These are phyloP conservation scores for Colletes latitarsis DNA, from an alignment of 1,140 invertebrate genomes.

Conservation along the genomic window DNA sequence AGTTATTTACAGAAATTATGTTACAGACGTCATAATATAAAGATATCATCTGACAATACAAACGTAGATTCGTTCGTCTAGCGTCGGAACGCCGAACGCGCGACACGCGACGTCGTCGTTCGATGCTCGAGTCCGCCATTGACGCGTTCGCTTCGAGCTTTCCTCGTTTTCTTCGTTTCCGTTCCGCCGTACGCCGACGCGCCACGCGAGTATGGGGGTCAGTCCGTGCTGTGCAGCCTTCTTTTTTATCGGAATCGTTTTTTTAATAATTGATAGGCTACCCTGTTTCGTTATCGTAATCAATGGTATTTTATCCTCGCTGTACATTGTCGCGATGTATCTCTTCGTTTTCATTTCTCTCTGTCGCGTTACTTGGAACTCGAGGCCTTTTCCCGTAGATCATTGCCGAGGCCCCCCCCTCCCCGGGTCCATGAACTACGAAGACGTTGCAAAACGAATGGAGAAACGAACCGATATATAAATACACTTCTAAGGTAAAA, in stretches of 20 bases:
- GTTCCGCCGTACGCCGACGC: slow-evolving; percentile 49
- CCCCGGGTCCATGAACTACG: slow-evolving; percentile 22
- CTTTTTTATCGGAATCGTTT: slow-evolving; percentile 60
- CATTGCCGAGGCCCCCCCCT: slow-evolving; percentile 9
- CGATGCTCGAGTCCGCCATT: slow-evolving; percentile 27
- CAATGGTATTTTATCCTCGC: slow-evolving; percentile 65
- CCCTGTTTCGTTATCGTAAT: slow-evolving; percentile 80
- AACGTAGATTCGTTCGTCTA: slow-evolving; percentile 53
- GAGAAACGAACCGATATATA: slow-evolving; percentile 19
- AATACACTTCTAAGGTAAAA: slow-evolving; percentile 8
- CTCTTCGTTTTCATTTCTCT: background rate
- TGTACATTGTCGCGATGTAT: slow-evolving; percentile 49
- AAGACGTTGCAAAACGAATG: slow-evolving; percentile 8
- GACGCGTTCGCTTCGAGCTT: slow-evolving; percentile 31
- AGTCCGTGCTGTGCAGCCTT: slow-evolving; percentile 58
- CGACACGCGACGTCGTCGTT: slow-evolving; percentile 45
- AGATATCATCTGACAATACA: slow-evolving; percentile 66
- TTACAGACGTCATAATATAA: slow-evolving; percentile 77
- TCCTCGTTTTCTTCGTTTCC: slow-evolving; percentile 10
- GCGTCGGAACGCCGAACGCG: slow-evolving; percentile 20
- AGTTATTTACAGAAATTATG: slow-evolving; percentile 80
- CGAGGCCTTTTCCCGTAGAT: slow-evolving; percentile 17
- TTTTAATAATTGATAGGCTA: slow-evolving; percentile 80
- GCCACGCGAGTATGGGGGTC: slow-evolving; percentile 52
- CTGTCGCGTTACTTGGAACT: slow-evolving; percentile 25